Percentiles rank a stretch among this genome's conserved stretches.
Evolutionary conservation across 2,797 vertebrate species (phyloP).

Genomic region (Hipposideros larvatus): DNA sequence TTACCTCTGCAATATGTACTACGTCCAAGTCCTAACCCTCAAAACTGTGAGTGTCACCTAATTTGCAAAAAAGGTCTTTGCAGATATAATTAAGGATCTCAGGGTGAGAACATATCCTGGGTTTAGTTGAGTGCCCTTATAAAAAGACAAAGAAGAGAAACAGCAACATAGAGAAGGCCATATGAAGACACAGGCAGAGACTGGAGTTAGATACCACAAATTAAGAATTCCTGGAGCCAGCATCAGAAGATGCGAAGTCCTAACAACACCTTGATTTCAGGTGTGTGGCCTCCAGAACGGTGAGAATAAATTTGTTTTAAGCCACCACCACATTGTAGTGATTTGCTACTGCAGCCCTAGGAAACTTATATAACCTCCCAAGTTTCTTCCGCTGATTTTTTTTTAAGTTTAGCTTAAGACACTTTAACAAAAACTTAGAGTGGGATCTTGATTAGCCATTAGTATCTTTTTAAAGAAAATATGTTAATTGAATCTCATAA

Average conservation of each 20-base stretch:
- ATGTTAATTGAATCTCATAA: background rate
- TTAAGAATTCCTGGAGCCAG: background rate
- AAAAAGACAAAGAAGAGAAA: background rate
- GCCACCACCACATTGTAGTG: background rate
- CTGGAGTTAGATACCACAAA: background rate
- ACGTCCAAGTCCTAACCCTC: background rate
- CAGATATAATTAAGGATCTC: background rate
- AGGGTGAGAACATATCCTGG: background rate
- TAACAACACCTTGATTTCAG: background rate
- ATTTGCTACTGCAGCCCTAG: background rate
- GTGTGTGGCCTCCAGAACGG: background rate
- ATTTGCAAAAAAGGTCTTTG: background rate
- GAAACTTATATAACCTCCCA: background rate
- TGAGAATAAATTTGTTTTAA: background rate
- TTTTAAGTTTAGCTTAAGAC: constrained; percentile 15
- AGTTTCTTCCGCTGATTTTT: background rate
- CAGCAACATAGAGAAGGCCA: background rate
- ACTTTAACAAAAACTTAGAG: constrained; percentile 8
- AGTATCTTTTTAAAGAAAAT: background rate
- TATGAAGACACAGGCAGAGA: background rate
- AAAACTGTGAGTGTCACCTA: background rate
- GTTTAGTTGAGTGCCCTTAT: background rate
- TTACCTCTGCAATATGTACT: background rate
- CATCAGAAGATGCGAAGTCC: background rate
- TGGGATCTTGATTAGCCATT: background rate